Evolutionary conservation across 2,888 invertebrate species (phyloP).

Genomic region (Apotomis betuletana): DNA sequence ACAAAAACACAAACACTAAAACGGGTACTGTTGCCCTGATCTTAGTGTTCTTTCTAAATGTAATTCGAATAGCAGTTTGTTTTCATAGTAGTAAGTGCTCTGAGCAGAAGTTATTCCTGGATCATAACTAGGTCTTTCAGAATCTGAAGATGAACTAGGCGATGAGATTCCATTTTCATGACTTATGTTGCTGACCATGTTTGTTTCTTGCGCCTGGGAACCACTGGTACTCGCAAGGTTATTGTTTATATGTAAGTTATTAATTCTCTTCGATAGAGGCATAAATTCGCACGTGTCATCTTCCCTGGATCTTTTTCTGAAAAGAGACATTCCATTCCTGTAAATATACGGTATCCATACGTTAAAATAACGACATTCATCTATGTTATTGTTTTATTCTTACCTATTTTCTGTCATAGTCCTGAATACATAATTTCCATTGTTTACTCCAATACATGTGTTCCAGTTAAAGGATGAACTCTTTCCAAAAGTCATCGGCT

Average conservation of each 20-base stretch:
- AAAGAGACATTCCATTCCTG: conserved; percentile 50
- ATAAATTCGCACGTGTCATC: conserved; percentile 92
- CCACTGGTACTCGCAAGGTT: conserved; percentile 62
- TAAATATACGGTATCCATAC: not conserved
- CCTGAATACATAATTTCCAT: conserved; percentile 66
- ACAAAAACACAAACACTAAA: conserved; percentile 60
- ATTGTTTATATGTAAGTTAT: conserved; percentile 92
- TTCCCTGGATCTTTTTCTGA: conserved; percentile 90
- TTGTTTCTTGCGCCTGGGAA: conserved; percentile 62
- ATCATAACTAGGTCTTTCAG: conserved; percentile 84
- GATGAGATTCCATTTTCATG: conserved; percentile 67
- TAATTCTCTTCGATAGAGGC: conserved; percentile 95
- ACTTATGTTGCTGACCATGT: conserved; percentile 63
- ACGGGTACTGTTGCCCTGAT: conserved; percentile 79
- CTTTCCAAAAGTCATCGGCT: conserved; percentile 72
- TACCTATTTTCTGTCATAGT: conserved; percentile 80
- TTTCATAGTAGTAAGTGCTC: conserved; percentile 94
- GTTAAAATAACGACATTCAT: conserved; percentile 21
- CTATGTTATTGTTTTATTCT: conserved; percentile 40
- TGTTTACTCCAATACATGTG: conserved; percentile 59
- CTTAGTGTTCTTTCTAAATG: conserved; percentile 92
- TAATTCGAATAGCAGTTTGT: conserved; percentile 93
- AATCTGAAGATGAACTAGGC: conserved; percentile 64
- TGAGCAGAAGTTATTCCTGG: conserved; percentile 90
- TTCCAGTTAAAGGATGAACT: conserved; percentile 62